Percentiles rank a stretch among this genome's conserved stretches.
These are phyloP conservation scores for Deroptyus accipitrinus DNA, from an alignment of 2,113 vertebrate genomes.

Conservation along the genomic window DNA sequence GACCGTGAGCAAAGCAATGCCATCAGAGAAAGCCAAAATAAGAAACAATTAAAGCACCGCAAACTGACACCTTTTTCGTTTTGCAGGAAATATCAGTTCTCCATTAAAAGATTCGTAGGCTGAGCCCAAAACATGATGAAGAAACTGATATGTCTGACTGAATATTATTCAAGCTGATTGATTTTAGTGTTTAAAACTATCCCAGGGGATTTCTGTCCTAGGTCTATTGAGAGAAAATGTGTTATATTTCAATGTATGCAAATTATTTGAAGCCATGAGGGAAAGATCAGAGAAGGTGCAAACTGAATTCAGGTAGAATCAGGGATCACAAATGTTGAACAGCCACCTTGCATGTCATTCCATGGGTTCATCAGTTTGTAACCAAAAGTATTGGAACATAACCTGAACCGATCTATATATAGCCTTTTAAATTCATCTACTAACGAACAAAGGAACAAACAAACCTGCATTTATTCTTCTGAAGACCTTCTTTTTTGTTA, in stretches of 20 bases:
- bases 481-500: neutral
- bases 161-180: neutral
- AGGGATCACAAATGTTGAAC: neutral
- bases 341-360: neutral
- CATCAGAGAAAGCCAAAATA: neutral
- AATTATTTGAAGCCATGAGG: neutral
- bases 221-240: neutral
- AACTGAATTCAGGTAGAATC: neutral
- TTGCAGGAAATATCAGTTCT: neutral
- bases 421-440: neutral
- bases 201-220: neutral
- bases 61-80: neutral
- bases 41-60: neutral
- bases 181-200: neutral
- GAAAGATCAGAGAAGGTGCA: neutral
- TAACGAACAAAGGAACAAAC: neutral
- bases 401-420: neutral
- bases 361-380: neutral
- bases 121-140: neutral
- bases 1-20: neutral
- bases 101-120: neutral
- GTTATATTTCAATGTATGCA: neutral
- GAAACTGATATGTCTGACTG: neutral
- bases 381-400: neutral
- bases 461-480: neutral